A percentile compares a stretch with the other conserved stretches of the same genome.
These are phyloP conservation scores for Acronicta psi DNA, from an alignment of 2,888 invertebrate genomes.

Conservation along the genomic window DNA sequence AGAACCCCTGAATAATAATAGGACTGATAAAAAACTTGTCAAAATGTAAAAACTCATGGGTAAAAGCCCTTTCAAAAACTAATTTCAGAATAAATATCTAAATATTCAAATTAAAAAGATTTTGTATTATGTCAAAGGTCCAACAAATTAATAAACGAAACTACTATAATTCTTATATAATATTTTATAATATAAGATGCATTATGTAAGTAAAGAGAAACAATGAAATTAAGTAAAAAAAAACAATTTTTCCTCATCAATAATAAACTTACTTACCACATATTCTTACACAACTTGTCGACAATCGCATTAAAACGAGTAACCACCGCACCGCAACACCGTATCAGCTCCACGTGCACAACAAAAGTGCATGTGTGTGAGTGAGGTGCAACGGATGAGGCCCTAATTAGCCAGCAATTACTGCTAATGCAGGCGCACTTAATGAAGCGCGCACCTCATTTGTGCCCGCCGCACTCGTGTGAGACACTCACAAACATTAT, in stretches of 20 bases:
- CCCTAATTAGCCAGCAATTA: conserved; percentile 84
- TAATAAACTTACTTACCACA: background rate
- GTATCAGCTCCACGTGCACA: conserved; percentile 47
- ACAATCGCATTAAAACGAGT: conserved; percentile 33
- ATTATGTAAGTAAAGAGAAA: too few species aligned
- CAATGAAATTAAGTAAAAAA: background rate
- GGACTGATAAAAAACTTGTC: too few species aligned
- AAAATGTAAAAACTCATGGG: too few species aligned
- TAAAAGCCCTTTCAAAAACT: too few species aligned
- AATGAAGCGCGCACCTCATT: conserved; percentile 76
- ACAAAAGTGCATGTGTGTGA: conserved; percentile 55
- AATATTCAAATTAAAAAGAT: too few species aligned
- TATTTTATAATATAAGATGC: too few species aligned
- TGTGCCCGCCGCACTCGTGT: conserved; percentile 58
- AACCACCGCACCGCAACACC: conserved; percentile 24
- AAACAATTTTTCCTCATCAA: background rate
- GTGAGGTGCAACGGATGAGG: conserved; percentile 77
- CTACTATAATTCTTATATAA: background rate
- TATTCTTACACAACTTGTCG: conserved; percentile 8
- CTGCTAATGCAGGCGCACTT: conserved; percentile 80
- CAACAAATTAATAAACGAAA: too few species aligned
- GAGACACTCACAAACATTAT: conserved; percentile 51
- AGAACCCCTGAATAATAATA: background rate
- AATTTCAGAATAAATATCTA: too few species aligned
- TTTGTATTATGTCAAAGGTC: too few species aligned